Evolutionary conservation across 2,113 vertebrate species (phyloP).

Genomic region (Bujurquina vittata): DNA sequence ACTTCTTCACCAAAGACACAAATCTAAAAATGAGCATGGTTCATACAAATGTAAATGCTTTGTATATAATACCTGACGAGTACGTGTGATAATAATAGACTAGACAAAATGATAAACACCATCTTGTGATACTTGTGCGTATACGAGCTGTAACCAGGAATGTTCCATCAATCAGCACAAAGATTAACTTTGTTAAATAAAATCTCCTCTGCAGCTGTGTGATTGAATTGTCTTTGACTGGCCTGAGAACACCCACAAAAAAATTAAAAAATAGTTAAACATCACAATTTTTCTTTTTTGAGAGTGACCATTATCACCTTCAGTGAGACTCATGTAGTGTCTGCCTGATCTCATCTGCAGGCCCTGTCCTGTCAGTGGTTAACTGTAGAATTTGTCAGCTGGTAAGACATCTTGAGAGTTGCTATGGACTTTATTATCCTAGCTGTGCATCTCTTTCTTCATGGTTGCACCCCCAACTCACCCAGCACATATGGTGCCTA

Average conservation of each 20-base stretch:
- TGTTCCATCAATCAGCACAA: slow-evolving; percentile 51
- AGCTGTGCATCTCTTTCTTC: slow-evolving; percentile 8
- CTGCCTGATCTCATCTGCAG: slow-evolving; percentile 9
- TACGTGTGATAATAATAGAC: slow-evolving; percentile 15
- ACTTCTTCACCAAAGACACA: background rate
- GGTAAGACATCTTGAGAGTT: slow-evolving; percentile 18
- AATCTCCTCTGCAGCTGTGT: background rate
- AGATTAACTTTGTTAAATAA: slow-evolving; percentile 9
- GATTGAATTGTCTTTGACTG: slow-evolving; percentile 13
- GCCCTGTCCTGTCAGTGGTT: slow-evolving; percentile 10
- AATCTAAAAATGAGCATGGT: background rate
- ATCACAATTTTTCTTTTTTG: background rate
- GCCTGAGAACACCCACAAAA: slow-evolving; percentile 18
- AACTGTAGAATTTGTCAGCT: slow-evolving; percentile 32
- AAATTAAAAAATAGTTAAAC: background rate
- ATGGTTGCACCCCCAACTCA: background rate
- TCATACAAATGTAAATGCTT: slow-evolving; percentile 18
- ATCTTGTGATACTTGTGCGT: slow-evolving; percentile 58
- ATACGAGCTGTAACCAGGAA: slow-evolving; percentile 72
- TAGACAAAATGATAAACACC: slow-evolving; percentile 4
- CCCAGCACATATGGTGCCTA: background rate
- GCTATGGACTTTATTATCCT: slow-evolving; percentile 21
- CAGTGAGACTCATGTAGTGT: background rate
- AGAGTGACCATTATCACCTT: slow-evolving; percentile 47
- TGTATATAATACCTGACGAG: slow-evolving; percentile 5